These are phyloP conservation scores for Camponotus fellah DNA, from an alignment of 2,888 invertebrate genomes.

Conservation along the genomic window DNA sequence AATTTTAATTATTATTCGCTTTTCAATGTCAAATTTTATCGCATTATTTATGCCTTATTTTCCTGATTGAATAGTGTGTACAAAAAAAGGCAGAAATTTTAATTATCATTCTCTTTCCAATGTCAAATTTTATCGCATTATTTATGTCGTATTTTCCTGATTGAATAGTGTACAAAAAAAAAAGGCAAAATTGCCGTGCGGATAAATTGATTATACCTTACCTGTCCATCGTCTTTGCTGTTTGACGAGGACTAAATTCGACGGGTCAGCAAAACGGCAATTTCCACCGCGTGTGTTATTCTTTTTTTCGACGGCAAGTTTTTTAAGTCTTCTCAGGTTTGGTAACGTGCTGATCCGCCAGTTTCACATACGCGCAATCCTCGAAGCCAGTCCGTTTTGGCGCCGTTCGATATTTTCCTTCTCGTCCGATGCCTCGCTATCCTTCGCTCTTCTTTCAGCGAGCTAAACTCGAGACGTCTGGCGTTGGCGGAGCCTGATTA, in stretches of 20 bases:
- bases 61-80: no score
- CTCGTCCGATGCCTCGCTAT: constrained; percentile 61
- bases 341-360: constrained; percentile 55
- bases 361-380: constrained; percentile 50
- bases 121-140: not conserved
- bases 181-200: not conserved
- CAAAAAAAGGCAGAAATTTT: no score
- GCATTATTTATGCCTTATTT: no score
- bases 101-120: not conserved
- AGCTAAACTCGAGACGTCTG: constrained; percentile 81
- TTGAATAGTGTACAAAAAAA: not conserved
- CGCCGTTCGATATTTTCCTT: constrained; percentile 51
- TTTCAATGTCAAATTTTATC: no score
- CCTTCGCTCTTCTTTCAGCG: constrained; percentile 63
- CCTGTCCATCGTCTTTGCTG: constrained; percentile 9
- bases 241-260: constrained; percentile 34
- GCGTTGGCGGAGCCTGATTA: constrained; percentile 82
- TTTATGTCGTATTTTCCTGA: not conserved
- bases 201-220: constrained; percentile 12
- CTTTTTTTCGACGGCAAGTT: constrained; percentile 32
- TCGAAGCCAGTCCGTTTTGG: constrained; percentile 42
- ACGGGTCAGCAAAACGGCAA: constrained; percentile 51
- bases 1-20: no score
- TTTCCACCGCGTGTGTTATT: constrained; percentile 62
- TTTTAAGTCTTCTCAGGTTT: constrained; percentile 41